Conservation (phyloP, 2,888 invertebrate genomes). For the Eueremaeus valkanovi region DNA sequence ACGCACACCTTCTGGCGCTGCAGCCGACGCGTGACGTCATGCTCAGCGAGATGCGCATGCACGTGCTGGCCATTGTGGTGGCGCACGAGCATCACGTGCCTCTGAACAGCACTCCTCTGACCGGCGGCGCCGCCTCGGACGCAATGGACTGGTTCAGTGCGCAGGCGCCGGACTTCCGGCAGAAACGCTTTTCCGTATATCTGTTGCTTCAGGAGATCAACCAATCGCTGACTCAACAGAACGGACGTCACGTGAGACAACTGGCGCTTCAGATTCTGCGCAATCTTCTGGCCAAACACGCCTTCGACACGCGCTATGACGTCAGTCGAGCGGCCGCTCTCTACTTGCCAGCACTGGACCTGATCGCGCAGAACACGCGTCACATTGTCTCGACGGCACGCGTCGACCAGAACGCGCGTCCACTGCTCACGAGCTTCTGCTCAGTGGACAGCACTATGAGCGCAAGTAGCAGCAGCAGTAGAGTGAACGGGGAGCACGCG, state of each 20-base stretch:
- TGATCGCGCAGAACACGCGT: conserved; percentile 80
- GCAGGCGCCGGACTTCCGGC: conserved; percentile 75
- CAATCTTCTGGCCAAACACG: conserved; percentile 86
- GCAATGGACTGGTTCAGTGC: no score
- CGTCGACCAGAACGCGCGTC: not conserved
- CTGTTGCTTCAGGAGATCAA: conserved; percentile 81
- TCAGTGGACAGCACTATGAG: no score
- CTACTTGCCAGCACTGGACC: conserved; percentile 84
- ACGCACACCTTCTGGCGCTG: not conserved
- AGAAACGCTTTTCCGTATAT: conserved; percentile 85
- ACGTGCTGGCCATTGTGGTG: not conserved
- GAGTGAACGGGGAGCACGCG: no score
- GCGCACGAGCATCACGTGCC: conserved; percentile 88
- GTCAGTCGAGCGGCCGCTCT: conserved; percentile 75
- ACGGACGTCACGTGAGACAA: conserved; percentile 75
- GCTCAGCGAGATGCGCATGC: conserved; percentile 13
- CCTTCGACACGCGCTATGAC: conserved; percentile 75
- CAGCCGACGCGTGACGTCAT: conserved; percentile 35
- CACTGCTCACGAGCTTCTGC: no score
- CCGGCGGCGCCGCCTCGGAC: conserved; percentile 42
- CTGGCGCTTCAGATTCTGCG: conserved; percentile 73
- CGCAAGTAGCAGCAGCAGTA: no score
- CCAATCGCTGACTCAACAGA: conserved; percentile 70
- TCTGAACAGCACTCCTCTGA: conserved; percentile 82
- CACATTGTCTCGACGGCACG: conserved; percentile 56